Conservation (phyloP, 2,888 invertebrate species). For the Lepidocyrtinus sp. region DNA sequence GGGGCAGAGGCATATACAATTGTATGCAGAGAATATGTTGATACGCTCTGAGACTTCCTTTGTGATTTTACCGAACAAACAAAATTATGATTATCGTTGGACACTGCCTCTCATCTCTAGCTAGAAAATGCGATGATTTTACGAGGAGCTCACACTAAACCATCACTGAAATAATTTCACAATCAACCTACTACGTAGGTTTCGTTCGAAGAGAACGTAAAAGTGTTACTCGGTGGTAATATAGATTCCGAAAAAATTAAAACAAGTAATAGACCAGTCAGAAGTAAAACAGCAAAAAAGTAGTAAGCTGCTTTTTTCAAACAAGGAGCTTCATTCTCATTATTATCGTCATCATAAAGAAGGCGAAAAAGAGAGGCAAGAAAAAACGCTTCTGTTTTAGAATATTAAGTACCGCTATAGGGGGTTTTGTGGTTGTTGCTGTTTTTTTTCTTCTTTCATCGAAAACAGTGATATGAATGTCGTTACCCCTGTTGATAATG, state of each 20-base stretch:
- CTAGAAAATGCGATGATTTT: background rate
- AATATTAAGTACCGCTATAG: slow-evolving; percentile 60
- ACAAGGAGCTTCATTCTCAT: background rate
- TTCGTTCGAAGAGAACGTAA: slow-evolving; percentile 3
- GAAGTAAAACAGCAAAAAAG: background rate
- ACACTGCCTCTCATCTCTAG: slow-evolving; percentile 1
- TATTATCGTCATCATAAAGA: slow-evolving; percentile 16
- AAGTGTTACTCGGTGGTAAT: slow-evolving; percentile 25
- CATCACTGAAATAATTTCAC: background rate
- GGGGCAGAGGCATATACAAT: background rate
- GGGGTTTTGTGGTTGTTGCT: slow-evolving; percentile 41
- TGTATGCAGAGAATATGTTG: background rate
- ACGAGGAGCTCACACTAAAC: background rate
- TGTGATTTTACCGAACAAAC: slow-evolving; percentile 9
- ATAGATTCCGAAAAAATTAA: background rate
- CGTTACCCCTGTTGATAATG: background rate
- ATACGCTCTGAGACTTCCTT: slow-evolving; percentile 5
- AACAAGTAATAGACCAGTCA: background rate
- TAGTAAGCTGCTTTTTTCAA: background rate
- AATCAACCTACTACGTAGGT: background rate
- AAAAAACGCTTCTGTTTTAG: slow-evolving; percentile 51
- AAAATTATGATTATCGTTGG: slow-evolving; percentile 9
- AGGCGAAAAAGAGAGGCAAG: slow-evolving; percentile 27
- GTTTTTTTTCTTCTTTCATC: background rate
- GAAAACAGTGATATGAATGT: background rate